Conservation (phyloP, 2,797 vertebrate genomes). For the Nasua narica region DNA sequence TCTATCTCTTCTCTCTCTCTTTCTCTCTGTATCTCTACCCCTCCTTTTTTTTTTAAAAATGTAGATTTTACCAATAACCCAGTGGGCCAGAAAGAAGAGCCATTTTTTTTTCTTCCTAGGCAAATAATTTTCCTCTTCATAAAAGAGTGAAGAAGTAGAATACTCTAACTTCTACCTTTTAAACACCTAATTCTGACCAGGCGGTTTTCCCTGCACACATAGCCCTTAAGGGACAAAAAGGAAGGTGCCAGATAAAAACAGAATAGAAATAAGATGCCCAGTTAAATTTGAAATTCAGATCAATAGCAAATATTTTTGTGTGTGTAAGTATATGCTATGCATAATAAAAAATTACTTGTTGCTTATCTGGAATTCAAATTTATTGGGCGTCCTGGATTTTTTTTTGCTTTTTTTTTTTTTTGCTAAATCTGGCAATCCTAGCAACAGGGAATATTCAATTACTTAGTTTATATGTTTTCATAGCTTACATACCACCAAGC, state of each 20-base stretch:
- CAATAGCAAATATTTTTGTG: neutral
- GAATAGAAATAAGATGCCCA: neutral
- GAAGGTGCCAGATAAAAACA: neutral
- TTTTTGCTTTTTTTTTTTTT: neutral
- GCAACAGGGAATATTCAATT: neutral
- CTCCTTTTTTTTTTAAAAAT: neutral
- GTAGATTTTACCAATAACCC: neutral
- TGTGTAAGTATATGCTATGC: neutral
- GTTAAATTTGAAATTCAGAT: slow-evolving; percentile 19
- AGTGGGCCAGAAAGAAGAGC: neutral
- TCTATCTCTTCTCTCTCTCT: neutral
- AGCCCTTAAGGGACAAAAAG: neutral
- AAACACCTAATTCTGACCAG: neutral
- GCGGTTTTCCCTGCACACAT: neutral
- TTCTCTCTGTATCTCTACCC: accelerated
- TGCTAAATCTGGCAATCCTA: neutral
- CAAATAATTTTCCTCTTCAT: neutral
- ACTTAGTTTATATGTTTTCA: neutral
- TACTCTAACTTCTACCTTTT: neutral
- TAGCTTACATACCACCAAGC: neutral
- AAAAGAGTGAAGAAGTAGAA: neutral
- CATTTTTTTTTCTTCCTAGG: neutral
- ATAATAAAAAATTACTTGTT: neutral
- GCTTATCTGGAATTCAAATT: slow-evolving; percentile 14
- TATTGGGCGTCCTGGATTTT: neutral